Conservation (phyloP, 2,113 vertebrate genomes). For the Aegotheles bennettii region DNA sequence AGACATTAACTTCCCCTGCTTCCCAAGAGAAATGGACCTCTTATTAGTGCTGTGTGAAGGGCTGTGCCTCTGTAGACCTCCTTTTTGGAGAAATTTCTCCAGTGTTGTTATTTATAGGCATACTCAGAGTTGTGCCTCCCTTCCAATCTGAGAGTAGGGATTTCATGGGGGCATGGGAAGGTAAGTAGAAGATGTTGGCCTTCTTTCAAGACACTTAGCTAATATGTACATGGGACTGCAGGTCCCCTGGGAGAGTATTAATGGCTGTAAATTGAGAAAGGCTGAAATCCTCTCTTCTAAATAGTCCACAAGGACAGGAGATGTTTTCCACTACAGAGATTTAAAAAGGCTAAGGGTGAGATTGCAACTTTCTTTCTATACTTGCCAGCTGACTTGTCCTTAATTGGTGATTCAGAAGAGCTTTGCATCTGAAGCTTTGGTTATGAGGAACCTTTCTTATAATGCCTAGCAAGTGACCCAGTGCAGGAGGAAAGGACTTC, state of each 20-base stretch:
- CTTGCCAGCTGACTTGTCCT: neutral
- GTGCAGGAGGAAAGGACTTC: neutral
- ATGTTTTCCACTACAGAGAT: neutral
- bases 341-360: neutral
- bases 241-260: neutral
- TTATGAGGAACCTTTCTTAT: neutral
- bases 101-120: neutral
- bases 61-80: neutral
- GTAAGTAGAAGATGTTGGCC: neutral
- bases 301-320: neutral
- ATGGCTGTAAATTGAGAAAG: neutral
- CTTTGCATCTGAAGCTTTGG: neutral
- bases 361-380: neutral
- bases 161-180: neutral
- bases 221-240: neutral
- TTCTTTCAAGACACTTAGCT: neutral
- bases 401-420: neutral
- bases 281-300: neutral
- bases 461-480: neutral
- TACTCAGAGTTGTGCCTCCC: neutral
- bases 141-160: fast-evolving
- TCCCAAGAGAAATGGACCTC: neutral
- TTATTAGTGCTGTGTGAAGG: neutral
- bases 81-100: neutral
- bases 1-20: neutral